Evolutionary conservation across 2,888 invertebrate genomes (phyloP).

Genomic region (Agrotis clavis): DNA sequence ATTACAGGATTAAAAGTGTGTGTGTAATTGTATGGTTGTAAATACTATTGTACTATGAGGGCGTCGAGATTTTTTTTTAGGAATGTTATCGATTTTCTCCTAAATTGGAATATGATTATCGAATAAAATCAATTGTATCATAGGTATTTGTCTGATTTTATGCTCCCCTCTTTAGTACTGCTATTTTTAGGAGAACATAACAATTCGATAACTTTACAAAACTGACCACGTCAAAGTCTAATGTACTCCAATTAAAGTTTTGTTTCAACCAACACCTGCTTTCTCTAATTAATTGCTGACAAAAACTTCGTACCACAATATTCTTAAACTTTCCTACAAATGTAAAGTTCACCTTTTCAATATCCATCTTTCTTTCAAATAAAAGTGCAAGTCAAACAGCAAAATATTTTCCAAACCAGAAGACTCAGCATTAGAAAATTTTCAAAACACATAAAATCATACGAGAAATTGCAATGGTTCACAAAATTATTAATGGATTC

Average conservation of each 20-base stretch:
- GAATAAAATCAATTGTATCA: conserved; percentile 84
- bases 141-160: conserved; percentile 59
- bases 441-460: not conserved
- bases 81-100: conserved; percentile 85
- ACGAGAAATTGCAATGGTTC: not conserved
- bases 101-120: conserved; percentile 83
- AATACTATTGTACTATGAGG: conserved; percentile 75
- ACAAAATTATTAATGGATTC: not conserved
- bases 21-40: conserved; percentile 79
- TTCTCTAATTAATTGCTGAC: not conserved
- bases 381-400: too few relatives aligned
- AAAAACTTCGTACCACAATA: too few relatives aligned
- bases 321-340: too few relatives aligned
- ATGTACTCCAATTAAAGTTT: not conserved
- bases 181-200: too few relatives aligned
- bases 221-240: not conserved
- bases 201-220: too few relatives aligned
- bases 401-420: too few relatives aligned
- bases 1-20: conserved; percentile 78
- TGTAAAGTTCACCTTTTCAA: too few relatives aligned
- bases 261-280: not conserved
- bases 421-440: not conserved
- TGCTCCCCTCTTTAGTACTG: not conserved
- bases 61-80: conserved; percentile 74
- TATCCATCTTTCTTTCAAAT: too few relatives aligned